A percentile compares a stretch with the other conserved stretches of the same genome.
phyloP scores from a whole-genome alignment of 2,797 vertebrate genomes.

The Catharus ustulatus region DNA sequence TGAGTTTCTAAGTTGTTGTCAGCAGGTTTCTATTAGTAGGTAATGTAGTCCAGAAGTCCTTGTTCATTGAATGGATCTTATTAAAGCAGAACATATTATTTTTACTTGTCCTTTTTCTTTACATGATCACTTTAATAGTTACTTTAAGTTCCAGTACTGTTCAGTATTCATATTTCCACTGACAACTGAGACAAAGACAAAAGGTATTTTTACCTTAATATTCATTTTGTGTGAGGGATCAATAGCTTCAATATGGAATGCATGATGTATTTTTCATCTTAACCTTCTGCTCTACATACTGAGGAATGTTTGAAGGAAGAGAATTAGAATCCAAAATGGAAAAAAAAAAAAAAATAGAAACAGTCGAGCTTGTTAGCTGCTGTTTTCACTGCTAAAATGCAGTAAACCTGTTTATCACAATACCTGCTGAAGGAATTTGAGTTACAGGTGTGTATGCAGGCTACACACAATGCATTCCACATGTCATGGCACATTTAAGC shows the following conservation, averaged over 20 bases:
- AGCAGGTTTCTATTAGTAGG: not conserved
- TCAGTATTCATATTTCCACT: not conserved
- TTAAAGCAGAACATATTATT: not conserved
- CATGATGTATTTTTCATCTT: not conserved
- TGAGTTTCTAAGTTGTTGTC: not conserved
- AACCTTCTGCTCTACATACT: not conserved
- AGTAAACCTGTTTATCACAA: not conserved
- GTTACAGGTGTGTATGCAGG: not conserved
- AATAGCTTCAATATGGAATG: not conserved
- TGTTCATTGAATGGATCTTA: not conserved
- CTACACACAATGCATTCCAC: not conserved
- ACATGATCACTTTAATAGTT: not conserved
- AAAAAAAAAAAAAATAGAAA: not conserved
- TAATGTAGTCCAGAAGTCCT: not conserved
- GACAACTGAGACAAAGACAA: not conserved
- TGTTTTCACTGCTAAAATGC: not conserved
- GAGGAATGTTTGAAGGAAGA: not conserved
- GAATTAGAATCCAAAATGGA: not conserved
- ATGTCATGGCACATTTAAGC: not conserved
- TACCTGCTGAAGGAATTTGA: not conserved
- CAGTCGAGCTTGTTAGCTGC: not conserved
- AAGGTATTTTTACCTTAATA: not conserved
- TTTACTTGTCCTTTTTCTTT: not conserved
- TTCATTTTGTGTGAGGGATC: not conserved
- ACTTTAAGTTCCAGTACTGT: not conserved